A percentile compares a stretch with the other conserved stretches of the same genome.
phyloP scores from a whole-genome alignment of 2,797 vertebrate genomes.

The Siniperca undulata region DNA sequence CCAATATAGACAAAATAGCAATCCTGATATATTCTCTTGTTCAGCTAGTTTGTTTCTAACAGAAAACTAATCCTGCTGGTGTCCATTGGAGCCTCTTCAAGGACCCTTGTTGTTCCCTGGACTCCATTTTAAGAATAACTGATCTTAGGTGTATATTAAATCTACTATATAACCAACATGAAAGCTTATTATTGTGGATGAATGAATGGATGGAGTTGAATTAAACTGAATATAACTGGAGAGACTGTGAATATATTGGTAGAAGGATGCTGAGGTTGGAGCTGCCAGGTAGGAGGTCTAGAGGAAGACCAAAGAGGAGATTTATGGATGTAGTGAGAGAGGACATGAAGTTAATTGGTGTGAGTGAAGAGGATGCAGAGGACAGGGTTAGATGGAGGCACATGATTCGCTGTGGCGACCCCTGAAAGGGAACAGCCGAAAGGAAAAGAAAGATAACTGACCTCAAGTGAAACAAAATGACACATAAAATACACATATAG shows the following conservation, averaged over 20 bases:
- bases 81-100: not conserved
- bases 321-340: no score
- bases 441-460: no score
- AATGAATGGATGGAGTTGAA: not conserved
- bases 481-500: not conserved
- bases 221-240: not conserved
- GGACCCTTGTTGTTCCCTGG: not conserved
- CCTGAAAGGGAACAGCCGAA: no score
- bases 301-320: no score
- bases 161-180: not conserved
- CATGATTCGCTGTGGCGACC: no score
- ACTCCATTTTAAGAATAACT: not conserved
- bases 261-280: no score
- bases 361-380: no score
- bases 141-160: not conserved
- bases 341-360: no score
- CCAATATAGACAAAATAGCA: not conserved
- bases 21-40: not conserved
- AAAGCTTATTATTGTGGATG: not conserved
- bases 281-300: no score
- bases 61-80: not conserved
- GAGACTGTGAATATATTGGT: no score
- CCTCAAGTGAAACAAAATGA: not conserved
- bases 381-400: no score
- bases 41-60: not conserved